Conservation (phyloP, 2,113 vertebrate genomes). For the Dascyllus trimaculatus region DNA sequence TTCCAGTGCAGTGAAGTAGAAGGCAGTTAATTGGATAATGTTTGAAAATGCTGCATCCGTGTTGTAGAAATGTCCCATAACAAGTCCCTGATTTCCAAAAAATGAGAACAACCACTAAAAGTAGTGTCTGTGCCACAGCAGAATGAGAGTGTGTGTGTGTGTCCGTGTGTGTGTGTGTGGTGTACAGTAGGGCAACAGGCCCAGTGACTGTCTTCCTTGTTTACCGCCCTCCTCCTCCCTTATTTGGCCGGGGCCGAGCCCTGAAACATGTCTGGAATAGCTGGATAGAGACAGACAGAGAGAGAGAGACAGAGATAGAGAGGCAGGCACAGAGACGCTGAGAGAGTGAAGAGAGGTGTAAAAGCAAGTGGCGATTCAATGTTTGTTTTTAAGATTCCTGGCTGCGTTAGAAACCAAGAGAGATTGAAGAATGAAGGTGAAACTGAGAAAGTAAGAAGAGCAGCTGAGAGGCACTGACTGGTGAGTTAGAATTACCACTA, state of each 20-base stretch:
- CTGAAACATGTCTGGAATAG: slow-evolving; percentile 84
- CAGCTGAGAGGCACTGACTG: slow-evolving; percentile 25
- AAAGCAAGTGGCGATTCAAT: neutral
- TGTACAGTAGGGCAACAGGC: slow-evolving; percentile 58
- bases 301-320: slow-evolving; percentile 53
- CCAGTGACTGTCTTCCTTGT: slow-evolving; percentile 67
- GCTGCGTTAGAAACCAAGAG: neutral
- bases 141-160: neutral
- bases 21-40: neutral
- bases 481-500: slow-evolving; percentile 41
- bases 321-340: slow-evolving; percentile 40
- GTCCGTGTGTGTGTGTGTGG: slow-evolving; percentile 14
- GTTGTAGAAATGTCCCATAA: neutral
- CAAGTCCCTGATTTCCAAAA: slow-evolving; percentile 1
- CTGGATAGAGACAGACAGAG: slow-evolving; percentile 72
- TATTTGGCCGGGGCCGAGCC: slow-evolving; percentile 83
- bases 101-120: slow-evolving; percentile 25
- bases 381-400: neutral
- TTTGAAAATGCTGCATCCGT: neutral
- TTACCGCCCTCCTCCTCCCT: slow-evolving; percentile 80
- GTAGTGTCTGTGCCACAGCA: neutral
- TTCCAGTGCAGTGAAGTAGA: too few species aligned
- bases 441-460: neutral
- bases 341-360: neutral
- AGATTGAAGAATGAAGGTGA: slow-evolving; percentile 12